Evolutionary conservation across 2,113 vertebrate genomes (phyloP).

Genomic region (Cichladusa arquata): DNA sequence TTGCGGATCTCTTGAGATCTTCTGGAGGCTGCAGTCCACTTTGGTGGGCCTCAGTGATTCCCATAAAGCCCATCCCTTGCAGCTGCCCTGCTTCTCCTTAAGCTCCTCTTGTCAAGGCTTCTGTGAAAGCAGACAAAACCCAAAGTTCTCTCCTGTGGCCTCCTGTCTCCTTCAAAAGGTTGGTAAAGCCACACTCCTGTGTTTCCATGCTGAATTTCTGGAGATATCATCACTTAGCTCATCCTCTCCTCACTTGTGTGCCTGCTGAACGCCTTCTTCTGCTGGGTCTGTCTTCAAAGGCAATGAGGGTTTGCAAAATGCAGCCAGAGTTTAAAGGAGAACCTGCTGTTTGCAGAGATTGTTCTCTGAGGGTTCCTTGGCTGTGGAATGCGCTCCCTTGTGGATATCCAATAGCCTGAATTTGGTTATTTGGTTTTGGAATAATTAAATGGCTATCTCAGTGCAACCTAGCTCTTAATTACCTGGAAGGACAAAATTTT

Average conservation of each 20-base stretch:
- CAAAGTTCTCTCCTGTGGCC: not conserved
- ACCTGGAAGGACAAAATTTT: not conserved
- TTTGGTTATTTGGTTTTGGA: not conserved
- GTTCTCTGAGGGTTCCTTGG: not conserved
- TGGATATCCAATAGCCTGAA: not conserved
- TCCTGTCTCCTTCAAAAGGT: not conserved
- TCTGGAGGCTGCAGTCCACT: not conserved
- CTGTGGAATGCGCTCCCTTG: not conserved
- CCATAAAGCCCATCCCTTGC: not conserved
- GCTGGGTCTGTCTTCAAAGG: not conserved
- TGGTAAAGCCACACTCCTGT: fast-evolving
- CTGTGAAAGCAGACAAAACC: not conserved
- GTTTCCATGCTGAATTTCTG: not conserved
- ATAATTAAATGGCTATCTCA: not conserved
- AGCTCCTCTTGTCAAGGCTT: not conserved
- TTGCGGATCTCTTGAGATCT: not conserved
- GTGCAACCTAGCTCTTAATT: not conserved
- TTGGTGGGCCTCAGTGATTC: not conserved
- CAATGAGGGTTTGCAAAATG: not conserved
- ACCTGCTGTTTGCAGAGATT: not conserved
- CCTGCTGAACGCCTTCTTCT: fast-evolving
- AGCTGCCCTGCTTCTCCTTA: not conserved
- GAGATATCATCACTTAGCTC: not conserved
- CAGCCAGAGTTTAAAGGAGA: not conserved
- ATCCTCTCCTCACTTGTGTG: not conserved